Base-by-base conservation (phyloP, 1,140 invertebrate genomes). In the Homarus americanus region DNA sequence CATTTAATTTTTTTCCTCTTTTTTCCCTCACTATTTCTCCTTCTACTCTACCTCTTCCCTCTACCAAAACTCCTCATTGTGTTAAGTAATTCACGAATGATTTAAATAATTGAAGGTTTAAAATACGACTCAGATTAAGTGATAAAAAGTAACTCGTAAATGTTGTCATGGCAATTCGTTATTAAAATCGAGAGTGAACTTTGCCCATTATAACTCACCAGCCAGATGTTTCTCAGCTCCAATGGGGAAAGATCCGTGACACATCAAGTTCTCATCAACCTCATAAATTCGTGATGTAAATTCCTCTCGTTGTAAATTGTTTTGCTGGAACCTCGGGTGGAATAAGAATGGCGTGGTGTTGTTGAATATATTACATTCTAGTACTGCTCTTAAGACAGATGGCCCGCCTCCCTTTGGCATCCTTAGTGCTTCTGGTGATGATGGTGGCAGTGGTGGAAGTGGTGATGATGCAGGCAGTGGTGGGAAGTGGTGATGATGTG, bases 301-400 rank as follows among this genome's bases (percentile, higher is more conserved):
- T 69, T 69, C 63, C 63, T 69, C n/a, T 69, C 28, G 4, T 7
- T 69, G 28, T 69, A 69, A 69, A 69, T 69, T 69, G 63, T 69
- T 69, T 69, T 32, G 63, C n/a, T 24, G 63, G 63, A 69, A 69
- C 9, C 63, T 69, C 5, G n/a, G 63, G 17, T 10, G 63, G 63
- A 32, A 32, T 69, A 69, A 69, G 63, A 69, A 69, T 69, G 63
- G 28, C 12, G n/a, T n/a, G 12, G 63, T 32, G n/a, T 32, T 69
- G 63, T 7, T 69, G 32, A 69, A 69, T 69, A 32, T 32, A 9
- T 69, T 28, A 32, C 63, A 69, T 69, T 28, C 63, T 69, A 32
- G 63, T 28, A 32, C 10, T 28, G 32, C n/a, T 69, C 2, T 69
- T 69, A 32, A 69, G 63, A 69, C n/a, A 9, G 63, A 69, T 28